Percentiles rank a stretch among this genome's conserved stretches.
Conservation (phyloP, 1,140 invertebrate genomes). For the Daktulosphaira vitifoliae region DNA sequence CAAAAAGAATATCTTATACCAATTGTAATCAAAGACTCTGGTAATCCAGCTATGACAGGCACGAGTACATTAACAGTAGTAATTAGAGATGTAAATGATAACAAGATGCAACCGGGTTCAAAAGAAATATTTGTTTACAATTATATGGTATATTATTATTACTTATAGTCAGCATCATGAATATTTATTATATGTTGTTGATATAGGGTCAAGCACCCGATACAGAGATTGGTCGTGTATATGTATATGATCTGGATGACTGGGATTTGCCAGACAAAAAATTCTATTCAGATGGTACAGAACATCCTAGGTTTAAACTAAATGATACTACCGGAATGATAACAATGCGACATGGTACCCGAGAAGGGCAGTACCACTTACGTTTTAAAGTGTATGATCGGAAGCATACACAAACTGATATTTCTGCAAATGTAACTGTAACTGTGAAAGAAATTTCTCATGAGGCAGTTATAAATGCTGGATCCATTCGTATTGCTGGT, state of each 20-base stretch:
- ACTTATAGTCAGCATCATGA: background rate
- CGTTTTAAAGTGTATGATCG: constrained; percentile 88
- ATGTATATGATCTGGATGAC: constrained; percentile 93
- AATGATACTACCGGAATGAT: constrained; percentile 91
- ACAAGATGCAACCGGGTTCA: constrained; percentile 91
- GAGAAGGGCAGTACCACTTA: constrained; percentile 75
- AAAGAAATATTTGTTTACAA: constrained; percentile 97
- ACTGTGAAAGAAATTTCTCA: constrained; percentile 88
- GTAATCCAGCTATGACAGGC: constrained; percentile 82
- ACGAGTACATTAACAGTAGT: constrained; percentile 90
- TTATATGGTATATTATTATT: constrained; percentile 55
- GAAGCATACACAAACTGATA: constrained; percentile 84
- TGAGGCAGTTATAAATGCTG: constrained; percentile 90
- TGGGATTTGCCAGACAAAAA: constrained; percentile 96
- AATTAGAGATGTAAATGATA: constrained; percentile 93
- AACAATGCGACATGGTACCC: constrained; percentile 83
- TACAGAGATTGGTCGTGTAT: constrained; percentile 88
- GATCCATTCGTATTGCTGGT: constrained; percentile 85
- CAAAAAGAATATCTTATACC: constrained; percentile 91
- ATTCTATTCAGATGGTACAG: constrained; percentile 82
- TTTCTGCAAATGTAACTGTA: constrained; percentile 85
- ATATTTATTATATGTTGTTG: no score
- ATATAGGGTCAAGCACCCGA: constrained; percentile 76
- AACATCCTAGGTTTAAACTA: constrained; percentile 74
- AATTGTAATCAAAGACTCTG: constrained; percentile 86